Evolutionary conservation across 2,888 invertebrate genomes (phyloP).

Genomic region (Sesamia inferens): DNA sequence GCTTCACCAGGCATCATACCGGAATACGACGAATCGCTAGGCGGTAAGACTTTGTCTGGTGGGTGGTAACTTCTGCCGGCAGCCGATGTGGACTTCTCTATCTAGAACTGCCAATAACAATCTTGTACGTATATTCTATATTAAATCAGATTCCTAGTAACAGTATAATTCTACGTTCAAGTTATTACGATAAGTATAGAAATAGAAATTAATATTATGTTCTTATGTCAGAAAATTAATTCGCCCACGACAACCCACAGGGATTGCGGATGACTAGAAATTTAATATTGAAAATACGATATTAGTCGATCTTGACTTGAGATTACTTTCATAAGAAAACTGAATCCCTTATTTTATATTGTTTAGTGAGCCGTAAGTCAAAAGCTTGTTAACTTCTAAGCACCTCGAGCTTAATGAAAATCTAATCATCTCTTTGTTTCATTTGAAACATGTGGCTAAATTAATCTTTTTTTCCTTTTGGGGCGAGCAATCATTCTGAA

Average conservation of each 20-base stretch:
- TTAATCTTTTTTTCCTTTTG: neutral
- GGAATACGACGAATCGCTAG: too few species aligned
- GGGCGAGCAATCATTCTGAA: neutral
- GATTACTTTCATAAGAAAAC: constrained; percentile 3
- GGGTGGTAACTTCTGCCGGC: too few species aligned
- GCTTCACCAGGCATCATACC: too few species aligned
- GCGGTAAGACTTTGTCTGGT: too few species aligned
- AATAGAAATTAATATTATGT: constrained; percentile 6
- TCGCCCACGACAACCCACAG: neutral
- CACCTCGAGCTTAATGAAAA: too few species aligned
- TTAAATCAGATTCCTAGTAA: neutral
- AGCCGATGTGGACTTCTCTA: too few species aligned
- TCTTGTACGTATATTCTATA: neutral
- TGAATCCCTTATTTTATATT: too few species aligned
- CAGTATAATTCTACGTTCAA: neutral
- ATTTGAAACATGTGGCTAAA: neutral
- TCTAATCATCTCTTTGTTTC: neutral
- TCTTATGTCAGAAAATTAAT: constrained; percentile 4
- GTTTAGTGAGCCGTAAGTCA: neutral
- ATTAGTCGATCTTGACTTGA: neutral
- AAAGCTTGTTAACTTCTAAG: neutral
- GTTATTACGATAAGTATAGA: neutral
- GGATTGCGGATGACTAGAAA: constrained; percentile 8
- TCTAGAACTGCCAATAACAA: too few species aligned
- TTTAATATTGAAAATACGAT: constrained; percentile 14